Base-by-base conservation (phyloP, 2,113 vertebrate genomes). In the Chionis minor region DNA sequence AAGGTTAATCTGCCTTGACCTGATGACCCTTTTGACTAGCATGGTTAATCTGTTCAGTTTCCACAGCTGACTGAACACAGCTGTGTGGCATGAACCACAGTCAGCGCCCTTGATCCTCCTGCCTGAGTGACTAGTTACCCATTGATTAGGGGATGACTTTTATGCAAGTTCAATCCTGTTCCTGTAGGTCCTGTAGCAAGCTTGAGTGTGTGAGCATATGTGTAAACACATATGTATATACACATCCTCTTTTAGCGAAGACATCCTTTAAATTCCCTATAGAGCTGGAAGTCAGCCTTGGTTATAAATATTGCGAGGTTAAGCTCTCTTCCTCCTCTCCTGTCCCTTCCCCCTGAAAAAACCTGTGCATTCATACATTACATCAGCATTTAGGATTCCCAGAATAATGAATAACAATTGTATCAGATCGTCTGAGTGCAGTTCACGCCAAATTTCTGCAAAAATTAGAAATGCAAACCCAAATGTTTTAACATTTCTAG, bases 401-500 rank as follows among this genome's bases (percentile, higher is more conserved):
- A 59, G 35, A 85, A 77, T 91, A 96, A 95, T 81, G 81, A 91
- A 67, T 79, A 94, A 89, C 84, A 92, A 93, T 80, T 95, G 61
- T 75, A 59, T 89, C n/a, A 81, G 20, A 91, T 84, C 79, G 73
- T 91, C 78, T 82, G 72, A 66, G 30, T 28, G 19, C 44, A 69
- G 24, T 40, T 75, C 38, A 6, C 49, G 70, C 81, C 81, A 96
- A 89, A 88, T 95, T 92, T 28, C 1, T 91, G 52, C 40, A 94
- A 84, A 52, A 92, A 94, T 93, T 93, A 91, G 33, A 90, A 85
- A 52, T 73, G 88, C 62, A 96, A 97, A 93, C 14, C 87, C 81
- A 97, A 97, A 96, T 54, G 30, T 75, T 94, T 97, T 97, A 75
- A 58, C 59, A 91, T 95, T 96, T 96, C 87, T 92, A 87, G 82